Evolutionary conservation across 2,797 vertebrate species (phyloP).

Genomic region (Manis javanica): DNA sequence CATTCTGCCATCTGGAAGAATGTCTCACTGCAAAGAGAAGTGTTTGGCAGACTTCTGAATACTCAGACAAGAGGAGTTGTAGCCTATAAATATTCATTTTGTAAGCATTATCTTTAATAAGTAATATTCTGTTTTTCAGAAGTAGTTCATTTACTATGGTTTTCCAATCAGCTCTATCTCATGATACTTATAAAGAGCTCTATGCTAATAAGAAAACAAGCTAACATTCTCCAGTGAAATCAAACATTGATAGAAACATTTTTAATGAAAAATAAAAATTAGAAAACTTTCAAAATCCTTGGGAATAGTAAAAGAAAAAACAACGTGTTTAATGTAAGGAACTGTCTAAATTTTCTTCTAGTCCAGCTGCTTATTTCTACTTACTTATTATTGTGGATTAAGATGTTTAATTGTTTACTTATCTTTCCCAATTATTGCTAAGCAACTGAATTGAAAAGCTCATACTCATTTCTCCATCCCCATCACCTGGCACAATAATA

Average conservation of each 20-base stretch:
- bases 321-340: neutral
- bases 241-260: neutral
- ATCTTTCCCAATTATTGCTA: neutral
- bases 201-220: neutral
- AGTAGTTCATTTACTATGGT: neutral
- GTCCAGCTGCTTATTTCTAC: neutral
- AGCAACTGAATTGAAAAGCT: neutral
- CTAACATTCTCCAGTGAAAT: neutral
- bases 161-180: neutral
- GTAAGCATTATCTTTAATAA: constrained; percentile 47
- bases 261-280: constrained; percentile 38
- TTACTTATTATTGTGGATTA: neutral
- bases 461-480: neutral
- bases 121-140: constrained; percentile 12
- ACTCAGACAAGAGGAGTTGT: neutral
- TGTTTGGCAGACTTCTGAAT: neutral
- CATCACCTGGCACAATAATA: neutral
- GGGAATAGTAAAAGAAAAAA: neutral
- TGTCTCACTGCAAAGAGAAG: neutral
- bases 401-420: neutral
- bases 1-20: constrained; percentile 54
- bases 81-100: constrained; percentile 25
- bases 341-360: neutral
- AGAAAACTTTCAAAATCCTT: neutral
- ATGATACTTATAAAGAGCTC: constrained; percentile 5